Evolutionary conservation across 2,888 invertebrate genomes (phyloP), one percentile per base, ranked within the genome.

Genomic region (Digitonthophagus gazella): DNA sequence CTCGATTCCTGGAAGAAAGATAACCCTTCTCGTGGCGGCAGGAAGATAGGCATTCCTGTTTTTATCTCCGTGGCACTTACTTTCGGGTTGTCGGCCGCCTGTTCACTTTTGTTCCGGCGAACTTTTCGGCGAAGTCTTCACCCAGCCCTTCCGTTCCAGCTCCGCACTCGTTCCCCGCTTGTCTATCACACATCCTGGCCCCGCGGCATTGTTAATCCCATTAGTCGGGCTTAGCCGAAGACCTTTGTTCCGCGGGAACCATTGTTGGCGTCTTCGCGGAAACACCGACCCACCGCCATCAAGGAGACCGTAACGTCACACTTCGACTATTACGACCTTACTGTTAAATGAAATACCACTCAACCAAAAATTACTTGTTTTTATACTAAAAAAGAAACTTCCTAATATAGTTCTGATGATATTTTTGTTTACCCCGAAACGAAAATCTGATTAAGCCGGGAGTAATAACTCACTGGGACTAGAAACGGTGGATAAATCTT

Each of bases 271-370:
- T 77, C 78, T 78, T 78, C 78, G 78, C 79, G 79, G 80, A 80
- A 79, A 78, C 78, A 75, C 76, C 76, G 77, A 76, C 76, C 78
- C 77, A 76, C 78, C 76, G 61, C 19, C 20, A 18, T 61, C 61
- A n/a, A 2, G 61, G n/a, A n/a, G 61, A 11, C 11, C 83, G 83
- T 84, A 84, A 85, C 84, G 85, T 84, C 83, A 82, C 84, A 84
- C 83, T 78, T 83, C 83, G 82, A 81, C 83, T 84, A 83, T 81
- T 84, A 83, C 82, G 81, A 82, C 83, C 82, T 80, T 58, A 44
- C 6, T 44, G 28, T 44, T 44, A 44, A 44, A n/a, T n/a, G n/a
- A n/a, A 44, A 44, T 44, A 5, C n/a, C n/a, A n/a, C n/a, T n/a
- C n/a, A n/a, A n/a, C n/a, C n/a, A n/a, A n/a, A n/a, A n/a, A n/a